Evolutionary conservation across 2,888 invertebrate species (phyloP), one percentile per base, ranked within the genome.

Genomic region (Gastrophysa polygoni): DNA sequence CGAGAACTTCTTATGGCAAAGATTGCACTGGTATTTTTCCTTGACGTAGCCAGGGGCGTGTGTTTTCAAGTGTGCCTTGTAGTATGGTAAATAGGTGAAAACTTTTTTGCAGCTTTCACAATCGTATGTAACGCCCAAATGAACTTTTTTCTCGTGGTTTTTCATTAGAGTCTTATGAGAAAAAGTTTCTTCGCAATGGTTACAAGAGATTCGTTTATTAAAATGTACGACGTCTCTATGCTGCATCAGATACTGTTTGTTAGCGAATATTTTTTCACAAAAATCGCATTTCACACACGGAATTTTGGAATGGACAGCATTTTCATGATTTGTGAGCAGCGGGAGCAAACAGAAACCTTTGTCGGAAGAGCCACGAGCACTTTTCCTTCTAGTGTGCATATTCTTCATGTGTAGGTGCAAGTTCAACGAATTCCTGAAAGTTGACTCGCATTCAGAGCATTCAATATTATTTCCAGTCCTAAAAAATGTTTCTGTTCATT

Each of bases 1-100:
- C 59, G 68, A 61, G 21, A 69, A 29, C 14, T 50, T 75, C 63
- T 82, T 82, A 70, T 82, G 81, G 55, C 81, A 79, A 44, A 80
- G 77, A 64, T 81, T 80, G 60, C 71, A 71, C 11, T 51, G 24
- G 44, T 62, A 64, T 10, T 55, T 32, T 38, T 66, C 56, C 2
- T 58, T 28, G 20, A 64, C 64, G n/a, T 64, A 64, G 32, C 67
- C 59, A 1, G 70, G 68, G 21, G 71, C 71, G 61, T 74, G 74
- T 1, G 50, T 67, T 52, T 65, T 64, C 14, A 68, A 24, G 38
- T 75, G 75, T 16, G 65, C 60, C 49, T 68, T 68, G n/a, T 70
- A 66, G 50, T 67, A 69, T 10, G 64, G 57, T 16, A 61, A 58
- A 43, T 67, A 69, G 17, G 67, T 69, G 57, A 74, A 74, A 1